Conservation (phyloP, 1,140 invertebrate species). For the Ylistrum balloti region DNA sequence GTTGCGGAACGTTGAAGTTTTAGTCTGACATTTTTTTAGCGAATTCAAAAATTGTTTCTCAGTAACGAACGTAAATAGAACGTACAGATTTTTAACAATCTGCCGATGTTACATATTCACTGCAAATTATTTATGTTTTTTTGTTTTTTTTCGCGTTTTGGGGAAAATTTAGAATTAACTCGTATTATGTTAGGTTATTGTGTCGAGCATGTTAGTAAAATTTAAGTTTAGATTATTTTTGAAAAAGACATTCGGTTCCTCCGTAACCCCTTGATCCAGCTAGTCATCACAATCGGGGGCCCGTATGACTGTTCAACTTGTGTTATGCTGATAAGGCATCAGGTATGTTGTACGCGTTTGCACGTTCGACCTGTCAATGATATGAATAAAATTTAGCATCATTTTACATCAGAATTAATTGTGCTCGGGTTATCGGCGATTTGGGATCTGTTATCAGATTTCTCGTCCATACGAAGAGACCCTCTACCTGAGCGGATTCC, state of each 20-base stretch:
- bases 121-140: background rate
- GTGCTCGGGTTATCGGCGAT: background rate
- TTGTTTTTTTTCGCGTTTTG: background rate
- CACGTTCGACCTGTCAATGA: constrained; percentile 22
- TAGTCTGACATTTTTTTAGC: background rate
- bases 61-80: background rate
- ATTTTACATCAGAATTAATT: constrained; percentile 16
- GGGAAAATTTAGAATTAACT: background rate
- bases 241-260: background rate
- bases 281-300: background rate
- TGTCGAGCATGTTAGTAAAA: background rate
- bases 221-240: background rate
- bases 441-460: constrained; percentile 4
- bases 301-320: constrained; percentile 37
- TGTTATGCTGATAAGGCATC: constrained; percentile 33
- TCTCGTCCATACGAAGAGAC: background rate
- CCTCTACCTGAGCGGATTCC: background rate
- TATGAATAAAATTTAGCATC: constrained; percentile 35
- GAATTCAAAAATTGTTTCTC: background rate
- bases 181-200: no score
- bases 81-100: background rate
- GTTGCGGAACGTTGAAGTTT: constrained; percentile 16
- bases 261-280: background rate
- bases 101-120: background rate
- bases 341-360: constrained; percentile 23